Evolutionary conservation across 2,113 vertebrate species (phyloP).

Genomic region (Crotalus tigris): DNA sequence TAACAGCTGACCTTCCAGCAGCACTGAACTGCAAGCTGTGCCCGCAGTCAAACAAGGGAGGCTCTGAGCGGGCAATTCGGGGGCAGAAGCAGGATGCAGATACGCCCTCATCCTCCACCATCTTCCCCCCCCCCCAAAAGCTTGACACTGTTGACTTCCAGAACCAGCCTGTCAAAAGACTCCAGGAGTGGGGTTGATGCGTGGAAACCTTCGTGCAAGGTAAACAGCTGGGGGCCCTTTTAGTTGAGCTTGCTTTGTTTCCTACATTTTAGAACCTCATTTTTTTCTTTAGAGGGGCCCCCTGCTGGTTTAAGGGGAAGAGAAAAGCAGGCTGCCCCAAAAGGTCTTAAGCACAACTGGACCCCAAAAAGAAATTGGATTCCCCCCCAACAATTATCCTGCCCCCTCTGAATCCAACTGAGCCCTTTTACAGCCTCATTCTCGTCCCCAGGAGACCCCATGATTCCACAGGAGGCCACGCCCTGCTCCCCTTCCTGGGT

Average conservation of each 20-base stretch:
- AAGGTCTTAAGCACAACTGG: neutral
- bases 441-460: neutral
- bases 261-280: neutral
- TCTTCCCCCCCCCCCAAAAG: neutral
- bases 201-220: neutral
- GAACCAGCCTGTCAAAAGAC: neutral
- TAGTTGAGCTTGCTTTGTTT: neutral
- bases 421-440: neutral
- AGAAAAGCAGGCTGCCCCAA: neutral
- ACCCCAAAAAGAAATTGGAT: neutral
- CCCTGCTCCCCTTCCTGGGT: no score
- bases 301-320: neutral
- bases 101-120: neutral
- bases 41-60: neutral
- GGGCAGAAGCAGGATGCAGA: neutral
- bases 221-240: neutral
- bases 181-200: neutral
- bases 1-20: neutral
- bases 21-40: neutral
- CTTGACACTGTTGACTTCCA: neutral
- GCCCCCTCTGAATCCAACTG: neutral
- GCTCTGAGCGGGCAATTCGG: neutral
- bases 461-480: neutral
- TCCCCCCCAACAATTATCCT: neutral
- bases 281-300: neutral